Percentiles rank a stretch among this genome's conserved stretches.
Conservation (phyloP, 2,888 invertebrate species). For the Eupsilia transversa region DNA sequence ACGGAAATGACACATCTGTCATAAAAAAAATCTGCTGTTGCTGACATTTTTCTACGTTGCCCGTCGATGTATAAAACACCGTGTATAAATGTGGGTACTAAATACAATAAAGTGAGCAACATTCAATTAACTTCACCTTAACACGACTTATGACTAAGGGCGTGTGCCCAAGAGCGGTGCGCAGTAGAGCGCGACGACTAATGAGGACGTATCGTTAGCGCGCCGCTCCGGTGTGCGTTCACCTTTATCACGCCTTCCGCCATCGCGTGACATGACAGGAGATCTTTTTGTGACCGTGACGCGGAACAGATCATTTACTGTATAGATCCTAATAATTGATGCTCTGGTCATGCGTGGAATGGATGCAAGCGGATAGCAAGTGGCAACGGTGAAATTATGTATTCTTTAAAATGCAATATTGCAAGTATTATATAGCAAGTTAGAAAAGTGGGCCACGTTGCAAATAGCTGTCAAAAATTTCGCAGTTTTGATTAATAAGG, state of each 20-base stretch:
- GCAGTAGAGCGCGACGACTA: conserved; percentile 27
- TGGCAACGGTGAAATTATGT: neutral
- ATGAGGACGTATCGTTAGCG: conserved; percentile 29
- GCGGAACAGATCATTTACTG: conserved; percentile 2
- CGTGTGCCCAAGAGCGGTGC: conserved; percentile 15
- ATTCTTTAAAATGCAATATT: neutral
- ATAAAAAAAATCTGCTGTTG: neutral
- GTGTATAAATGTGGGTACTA: neutral
- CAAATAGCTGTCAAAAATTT: too few relatives aligned
- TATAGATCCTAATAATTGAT: neutral
- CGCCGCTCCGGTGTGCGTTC: conserved; percentile 2
- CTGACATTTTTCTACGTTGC: neutral
- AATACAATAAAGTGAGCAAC: neutral
- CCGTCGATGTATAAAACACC: neutral
- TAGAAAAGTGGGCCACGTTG: too few relatives aligned
- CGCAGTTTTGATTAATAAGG: too few relatives aligned
- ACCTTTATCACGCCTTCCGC: conserved; percentile 27
- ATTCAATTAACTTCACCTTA: conserved; percentile 3
- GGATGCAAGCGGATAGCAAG: too few relatives aligned
- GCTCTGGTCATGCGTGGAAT: neutral
- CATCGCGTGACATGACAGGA: neutral
- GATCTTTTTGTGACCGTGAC: conserved; percentile 19
- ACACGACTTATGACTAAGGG: conserved; percentile 8
- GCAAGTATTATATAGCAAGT: too few relatives aligned
- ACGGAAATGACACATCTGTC: neutral